Evolutionary conservation across 1,140 invertebrate genomes (phyloP), one percentile per base, ranked within the genome.

Genomic region (Psix sp.): DNA sequence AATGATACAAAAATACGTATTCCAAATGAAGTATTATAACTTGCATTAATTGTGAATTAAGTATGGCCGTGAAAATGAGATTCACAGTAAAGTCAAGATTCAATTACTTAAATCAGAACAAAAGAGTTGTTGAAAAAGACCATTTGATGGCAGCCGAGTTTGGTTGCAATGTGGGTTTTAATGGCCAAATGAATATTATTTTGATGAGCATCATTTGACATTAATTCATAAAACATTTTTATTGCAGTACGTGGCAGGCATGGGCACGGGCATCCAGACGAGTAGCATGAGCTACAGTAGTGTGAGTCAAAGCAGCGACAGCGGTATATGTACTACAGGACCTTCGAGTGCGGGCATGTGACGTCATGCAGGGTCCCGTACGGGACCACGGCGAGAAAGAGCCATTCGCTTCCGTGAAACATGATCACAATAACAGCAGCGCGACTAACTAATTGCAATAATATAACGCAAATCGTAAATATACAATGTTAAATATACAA

Each of bases 221-320:
- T n/a, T n/a, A n/a, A n/a, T n/a, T n/a, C n/a, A n/a, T n/a, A n/a
- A n/a, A n/a, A n/a, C n/a, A n/a, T n/a, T 48, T 29, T 33, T 82
- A 77, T 74, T 84, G 5, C 80, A 85, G 83, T 85, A 84, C 49
- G 80, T 81, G 38, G 49, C 80, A 18, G 82, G 83, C 54, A 80
- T 79, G 76, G 77, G 76, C 38, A 45, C 77, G 9, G 77, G 81
- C 14, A 82, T 77, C 3, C 80, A 83, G 40, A 78, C 82, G 4
- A 86, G 83, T 56, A 84, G 80, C 38, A 83, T 84, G 14, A 86
- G 83, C 42, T 86, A 86, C 66, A 84, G 84, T 26, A 86, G 84
- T 59, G 84, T 86, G 9, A 84, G 82, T 43, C 83, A 86, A 18
- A 85, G 82, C 68, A 86, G 83, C 63, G 83, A 86, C 11, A 78